Evolutionary conservation across 2,797 vertebrate genomes (phyloP).

Genomic region (Parambassis ranga): DNA sequence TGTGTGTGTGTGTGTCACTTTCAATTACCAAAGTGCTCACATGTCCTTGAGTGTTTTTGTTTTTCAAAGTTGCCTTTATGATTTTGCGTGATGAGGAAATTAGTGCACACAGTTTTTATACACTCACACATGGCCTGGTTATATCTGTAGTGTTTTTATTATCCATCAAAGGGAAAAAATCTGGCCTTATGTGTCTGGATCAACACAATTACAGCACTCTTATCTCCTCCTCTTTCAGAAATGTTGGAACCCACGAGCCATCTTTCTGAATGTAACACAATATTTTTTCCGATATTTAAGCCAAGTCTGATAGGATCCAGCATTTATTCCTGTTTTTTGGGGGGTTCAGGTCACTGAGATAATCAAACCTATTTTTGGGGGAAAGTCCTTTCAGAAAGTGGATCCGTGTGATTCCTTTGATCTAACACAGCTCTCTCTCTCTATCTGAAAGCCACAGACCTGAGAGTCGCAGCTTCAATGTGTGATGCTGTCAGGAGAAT

Average conservation of each 20-base stretch:
- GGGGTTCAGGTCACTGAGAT: conserved; percentile 42
- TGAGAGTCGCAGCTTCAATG: conserved; percentile 16
- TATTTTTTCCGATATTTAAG: conserved; percentile 18
- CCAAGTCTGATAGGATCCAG: conserved; percentile 42
- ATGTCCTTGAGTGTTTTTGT: conserved; percentile 50
- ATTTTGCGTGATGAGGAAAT: conserved; percentile 2
- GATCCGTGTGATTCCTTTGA: conserved; percentile 57
- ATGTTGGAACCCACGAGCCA: conserved; percentile 23
- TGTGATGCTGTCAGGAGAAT: not conserved
- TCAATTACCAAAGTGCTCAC: conserved; percentile 8
- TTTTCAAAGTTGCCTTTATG: conserved; percentile 3
- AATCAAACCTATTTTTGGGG: conserved; percentile 41
- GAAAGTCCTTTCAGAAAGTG: conserved; percentile 44
- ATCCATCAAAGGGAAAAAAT: conserved; percentile 43
- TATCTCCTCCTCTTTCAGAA: conserved; percentile 43
- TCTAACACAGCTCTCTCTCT: conserved; percentile 37
- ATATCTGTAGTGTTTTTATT: conserved; percentile 45
- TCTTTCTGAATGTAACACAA: conserved; percentile 29
- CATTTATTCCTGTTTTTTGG: conserved; percentile 21
- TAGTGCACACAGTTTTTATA: conserved; percentile 4
- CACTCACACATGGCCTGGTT: conserved; percentile 14
- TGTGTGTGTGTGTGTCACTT: conserved; percentile 53
- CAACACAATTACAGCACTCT: conserved; percentile 36
- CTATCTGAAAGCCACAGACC: conserved; percentile 14
- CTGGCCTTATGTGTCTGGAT: conserved; percentile 29